A percentile compares a stretch with the other conserved stretches of the same genome.
phyloP scores from a whole-genome alignment of 2,888 invertebrate species.

The Drosophila melanosoma region DNA sequence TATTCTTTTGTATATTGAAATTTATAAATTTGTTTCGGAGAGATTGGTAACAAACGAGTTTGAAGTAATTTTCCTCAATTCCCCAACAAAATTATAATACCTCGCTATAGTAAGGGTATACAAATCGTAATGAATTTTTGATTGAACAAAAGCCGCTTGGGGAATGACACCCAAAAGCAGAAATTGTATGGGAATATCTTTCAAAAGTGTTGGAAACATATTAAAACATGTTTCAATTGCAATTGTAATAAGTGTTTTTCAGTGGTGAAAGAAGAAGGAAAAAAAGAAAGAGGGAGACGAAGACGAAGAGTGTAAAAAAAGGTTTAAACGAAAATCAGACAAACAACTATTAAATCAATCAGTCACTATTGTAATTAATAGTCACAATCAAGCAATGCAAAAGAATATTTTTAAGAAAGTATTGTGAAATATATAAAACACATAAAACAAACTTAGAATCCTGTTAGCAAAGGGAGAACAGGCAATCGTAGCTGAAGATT shows the following conservation, averaged over 20 bases:
- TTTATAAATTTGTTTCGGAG: not conserved
- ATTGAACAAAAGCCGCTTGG: constrained; percentile 32
- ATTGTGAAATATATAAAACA: not conserved
- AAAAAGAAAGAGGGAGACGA: not conserved
- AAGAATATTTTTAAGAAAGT: not conserved
- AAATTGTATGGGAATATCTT: constrained; percentile 29
- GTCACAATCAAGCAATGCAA: not conserved
- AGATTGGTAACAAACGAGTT: constrained; percentile 1
- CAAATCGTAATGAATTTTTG: constrained; percentile 52
- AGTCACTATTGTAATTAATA: not conserved
- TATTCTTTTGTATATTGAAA: not conserved
- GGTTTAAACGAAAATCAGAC: not conserved
- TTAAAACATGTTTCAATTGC: not conserved
- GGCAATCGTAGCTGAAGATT: not conserved
- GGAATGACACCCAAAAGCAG: constrained; percentile 18
- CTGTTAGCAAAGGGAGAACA: constrained; percentile 9
- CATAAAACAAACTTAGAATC: not conserved
- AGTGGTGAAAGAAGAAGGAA: not conserved
- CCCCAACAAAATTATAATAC: not conserved
- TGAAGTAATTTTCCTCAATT: not conserved
- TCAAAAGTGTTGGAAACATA: not conserved
- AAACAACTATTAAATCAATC: not conserved
- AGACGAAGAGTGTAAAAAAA: too few species aligned
- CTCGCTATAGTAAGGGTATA: not conserved
- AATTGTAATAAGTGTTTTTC: not conserved